Conservation (phyloP, 2,113 vertebrate species). For the Seriola quinqueradiata region DNA sequence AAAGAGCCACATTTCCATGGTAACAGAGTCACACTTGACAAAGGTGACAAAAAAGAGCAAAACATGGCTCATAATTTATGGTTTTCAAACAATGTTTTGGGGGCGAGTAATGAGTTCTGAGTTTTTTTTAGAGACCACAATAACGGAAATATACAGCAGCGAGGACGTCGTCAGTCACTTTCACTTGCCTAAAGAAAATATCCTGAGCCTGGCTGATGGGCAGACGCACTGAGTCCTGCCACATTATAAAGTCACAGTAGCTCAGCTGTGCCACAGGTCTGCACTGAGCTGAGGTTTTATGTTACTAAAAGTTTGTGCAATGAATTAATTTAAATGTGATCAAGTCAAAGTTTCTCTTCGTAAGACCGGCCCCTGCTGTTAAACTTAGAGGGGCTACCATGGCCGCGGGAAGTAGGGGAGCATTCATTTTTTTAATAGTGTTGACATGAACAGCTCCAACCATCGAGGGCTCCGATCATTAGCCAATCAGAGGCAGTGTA, state of each 20-base stretch:
- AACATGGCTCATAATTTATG: not conserved
- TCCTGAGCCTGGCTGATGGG: not conserved
- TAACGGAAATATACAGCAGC: constrained; percentile 3
- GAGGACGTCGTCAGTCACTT: not conserved
- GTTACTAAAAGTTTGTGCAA: not conserved
- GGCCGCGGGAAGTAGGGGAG: too few relatives aligned
- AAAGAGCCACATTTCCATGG: constrained; percentile 4
- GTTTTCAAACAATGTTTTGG: not conserved
- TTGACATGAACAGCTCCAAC: too few relatives aligned
- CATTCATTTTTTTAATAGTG: too few relatives aligned
- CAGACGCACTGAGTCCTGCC: not conserved
- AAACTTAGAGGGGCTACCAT: not conserved
- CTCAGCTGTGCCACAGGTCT: not conserved
- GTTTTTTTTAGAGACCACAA: not conserved
- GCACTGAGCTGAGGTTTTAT: not conserved
- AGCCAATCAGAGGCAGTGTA: too few relatives aligned
- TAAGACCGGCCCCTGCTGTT: not conserved
- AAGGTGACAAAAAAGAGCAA: too few relatives aligned
- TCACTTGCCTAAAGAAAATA: not conserved
- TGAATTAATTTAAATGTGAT: not conserved
- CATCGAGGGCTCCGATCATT: too few relatives aligned
- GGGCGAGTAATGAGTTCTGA: not conserved
- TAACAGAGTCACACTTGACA: not conserved
- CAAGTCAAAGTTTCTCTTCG: not conserved
- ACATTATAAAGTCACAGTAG: not conserved